phyloP scores from a whole-genome alignment of 2,797 vertebrate species.

The Sphenopsis melanotis region DNA sequence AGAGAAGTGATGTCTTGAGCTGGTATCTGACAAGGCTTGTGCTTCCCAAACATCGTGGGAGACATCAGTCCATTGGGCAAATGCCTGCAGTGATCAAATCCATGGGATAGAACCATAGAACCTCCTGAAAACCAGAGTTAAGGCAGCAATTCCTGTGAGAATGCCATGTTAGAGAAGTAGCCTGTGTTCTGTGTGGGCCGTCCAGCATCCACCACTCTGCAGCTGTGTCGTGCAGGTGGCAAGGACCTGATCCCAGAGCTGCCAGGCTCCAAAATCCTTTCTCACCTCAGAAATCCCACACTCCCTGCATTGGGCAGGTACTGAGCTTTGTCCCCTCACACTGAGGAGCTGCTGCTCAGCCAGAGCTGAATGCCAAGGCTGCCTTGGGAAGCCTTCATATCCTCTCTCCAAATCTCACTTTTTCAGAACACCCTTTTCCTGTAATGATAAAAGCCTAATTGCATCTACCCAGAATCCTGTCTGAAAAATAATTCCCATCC shows the following conservation, averaged over 20 bases:
- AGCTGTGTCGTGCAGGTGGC: rapidly evolving
- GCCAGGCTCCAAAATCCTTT: not conserved
- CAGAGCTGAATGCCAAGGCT: rapidly evolving
- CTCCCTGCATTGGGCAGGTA: not conserved
- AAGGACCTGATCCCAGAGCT: not conserved
- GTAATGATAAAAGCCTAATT: not conserved
- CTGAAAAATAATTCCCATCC: not conserved
- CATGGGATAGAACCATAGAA: rapidly evolving
- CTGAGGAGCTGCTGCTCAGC: not conserved
- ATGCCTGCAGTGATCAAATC: not conserved
- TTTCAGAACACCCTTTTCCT: not conserved
- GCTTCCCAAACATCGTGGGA: not conserved
- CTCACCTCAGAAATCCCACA: not conserved
- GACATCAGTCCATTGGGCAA: not conserved
- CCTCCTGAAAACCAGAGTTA: not conserved
- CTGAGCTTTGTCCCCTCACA: not conserved
- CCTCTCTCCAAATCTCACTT: not conserved
- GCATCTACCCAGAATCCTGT: not conserved
- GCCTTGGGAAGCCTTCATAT: not conserved
- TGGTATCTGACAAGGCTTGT: not conserved
- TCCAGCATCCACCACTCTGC: not conserved
- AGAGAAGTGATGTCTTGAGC: not conserved
- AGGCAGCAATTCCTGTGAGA: not conserved
- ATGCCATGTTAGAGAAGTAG: not conserved
- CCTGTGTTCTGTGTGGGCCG: not conserved